A percentile compares a stretch with the other conserved stretches of the same genome.
Conservation (phyloP, 2,113 vertebrate genomes). For the Prinia subflava region DNA sequence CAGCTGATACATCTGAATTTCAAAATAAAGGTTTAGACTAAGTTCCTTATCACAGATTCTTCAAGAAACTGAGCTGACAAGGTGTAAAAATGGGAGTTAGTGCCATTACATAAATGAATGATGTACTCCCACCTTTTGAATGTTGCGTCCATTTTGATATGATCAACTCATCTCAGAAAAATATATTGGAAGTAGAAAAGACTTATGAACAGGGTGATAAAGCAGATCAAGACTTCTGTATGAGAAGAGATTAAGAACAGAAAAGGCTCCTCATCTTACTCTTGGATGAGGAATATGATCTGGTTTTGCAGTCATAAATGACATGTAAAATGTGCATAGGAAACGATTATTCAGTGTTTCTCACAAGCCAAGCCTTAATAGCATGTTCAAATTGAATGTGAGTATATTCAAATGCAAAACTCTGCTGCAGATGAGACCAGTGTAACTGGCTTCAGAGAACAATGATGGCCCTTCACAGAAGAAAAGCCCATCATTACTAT, state of each 20-base stretch:
- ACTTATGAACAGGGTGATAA: not conserved
- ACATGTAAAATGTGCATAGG: not conserved
- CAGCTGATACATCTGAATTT: not conserved
- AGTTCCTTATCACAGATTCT: not conserved
- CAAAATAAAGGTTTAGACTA: not conserved
- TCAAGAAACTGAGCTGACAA: not conserved
- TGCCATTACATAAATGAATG: not conserved
- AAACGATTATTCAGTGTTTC: not conserved
- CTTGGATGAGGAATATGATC: not conserved
- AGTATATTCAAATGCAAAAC: not conserved
- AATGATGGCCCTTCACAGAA: not conserved
- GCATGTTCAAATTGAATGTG: not conserved
- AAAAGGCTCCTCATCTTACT: not conserved
- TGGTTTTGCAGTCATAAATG: not conserved
- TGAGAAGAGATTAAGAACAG: not conserved
- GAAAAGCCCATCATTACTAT: not conserved
- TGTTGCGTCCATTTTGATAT: not conserved
- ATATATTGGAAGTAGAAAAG: not conserved
- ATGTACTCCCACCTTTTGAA: not conserved
- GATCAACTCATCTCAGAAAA: not conserved
- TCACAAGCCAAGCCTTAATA: not conserved
- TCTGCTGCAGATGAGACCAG: not conserved
- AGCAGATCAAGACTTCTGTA: not conserved
- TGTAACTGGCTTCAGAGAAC: not conserved
- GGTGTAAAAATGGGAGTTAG: not conserved